phyloP scores from a whole-genome alignment of 53 echinoderm and acorn worm genomes.

The Zoroaster sp. region DNA sequence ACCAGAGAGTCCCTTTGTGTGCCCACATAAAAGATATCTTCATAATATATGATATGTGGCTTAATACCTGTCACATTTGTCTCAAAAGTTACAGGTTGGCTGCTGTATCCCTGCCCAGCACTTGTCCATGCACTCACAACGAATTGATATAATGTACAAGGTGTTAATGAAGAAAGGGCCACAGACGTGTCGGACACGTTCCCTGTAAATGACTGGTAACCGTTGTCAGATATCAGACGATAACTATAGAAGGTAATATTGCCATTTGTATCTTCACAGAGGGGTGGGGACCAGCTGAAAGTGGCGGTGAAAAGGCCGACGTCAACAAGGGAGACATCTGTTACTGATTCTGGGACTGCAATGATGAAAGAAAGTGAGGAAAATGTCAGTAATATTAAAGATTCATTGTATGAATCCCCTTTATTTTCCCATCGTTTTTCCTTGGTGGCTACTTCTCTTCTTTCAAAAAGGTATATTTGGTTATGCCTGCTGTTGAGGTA shows the following conservation, averaged over 20 bases:
- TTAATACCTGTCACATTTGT: conserved; percentile 9
- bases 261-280: background rate
- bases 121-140: background rate
- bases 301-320: conserved; percentile 2
- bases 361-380: too few species aligned
- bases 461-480: too few species aligned
- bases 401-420: too few species aligned
- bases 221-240: background rate
- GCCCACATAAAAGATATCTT: too few species aligned
- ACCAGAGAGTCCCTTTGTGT: too few species aligned
- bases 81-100: background rate
- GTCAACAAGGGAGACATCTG: background rate
- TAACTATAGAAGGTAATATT: background rate
- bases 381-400: too few species aligned
- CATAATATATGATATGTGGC: too few species aligned
- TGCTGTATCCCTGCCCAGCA: background rate
- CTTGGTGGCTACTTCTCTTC: too few species aligned
- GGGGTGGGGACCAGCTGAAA: background rate
- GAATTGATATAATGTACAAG: conserved; percentile 17
- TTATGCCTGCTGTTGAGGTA: too few species aligned
- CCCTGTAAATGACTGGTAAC: background rate
- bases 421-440: too few species aligned
- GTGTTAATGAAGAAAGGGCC: background rate
- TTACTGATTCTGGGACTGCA: background rate
- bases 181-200: background rate